A percentile compares a stretch with the other conserved stretches of the same genome.
Evolutionary conservation across 2,888 invertebrate genomes (phyloP).

Genomic region (Coecobrya sp.): DNA sequence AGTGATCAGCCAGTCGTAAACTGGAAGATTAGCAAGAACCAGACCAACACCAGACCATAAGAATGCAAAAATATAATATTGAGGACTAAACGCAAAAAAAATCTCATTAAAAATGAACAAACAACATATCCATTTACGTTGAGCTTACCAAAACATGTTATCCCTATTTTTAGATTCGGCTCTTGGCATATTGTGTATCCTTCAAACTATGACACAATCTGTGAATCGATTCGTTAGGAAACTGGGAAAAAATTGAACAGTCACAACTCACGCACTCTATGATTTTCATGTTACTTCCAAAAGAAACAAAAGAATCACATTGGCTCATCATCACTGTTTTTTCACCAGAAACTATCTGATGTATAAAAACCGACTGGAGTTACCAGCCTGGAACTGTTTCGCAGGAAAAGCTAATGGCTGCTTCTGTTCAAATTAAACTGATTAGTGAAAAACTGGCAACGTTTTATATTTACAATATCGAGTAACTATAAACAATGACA

Average conservation of each 20-base stretch:
- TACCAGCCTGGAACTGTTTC: too few species aligned
- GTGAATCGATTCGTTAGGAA: background rate
- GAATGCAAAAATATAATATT: conserved; percentile 5
- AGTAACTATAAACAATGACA: background rate
- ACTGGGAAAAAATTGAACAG: background rate
- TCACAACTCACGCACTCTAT: too few species aligned
- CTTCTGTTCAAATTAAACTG: background rate
- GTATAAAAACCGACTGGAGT: too few species aligned
- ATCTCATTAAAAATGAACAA: conserved; percentile 23
- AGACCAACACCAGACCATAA: background rate
- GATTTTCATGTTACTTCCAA: too few species aligned
- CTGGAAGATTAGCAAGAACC: conserved; percentile 9
- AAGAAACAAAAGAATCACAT: too few species aligned
- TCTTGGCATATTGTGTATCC: background rate
- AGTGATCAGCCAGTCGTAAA: conserved; percentile 54
- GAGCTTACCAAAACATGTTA: conserved; percentile 5
- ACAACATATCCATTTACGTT: background rate
- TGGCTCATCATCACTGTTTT: too few species aligned
- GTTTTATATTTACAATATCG: background rate
- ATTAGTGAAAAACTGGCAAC: background rate
- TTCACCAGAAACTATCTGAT: too few species aligned
- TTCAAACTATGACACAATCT: background rate
- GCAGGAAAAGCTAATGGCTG: too few species aligned
- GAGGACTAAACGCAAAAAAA: background rate
- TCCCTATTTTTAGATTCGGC: background rate